phyloP scores from a whole-genome alignment of 2,888 invertebrate species.

The Ophraella communa region DNA sequence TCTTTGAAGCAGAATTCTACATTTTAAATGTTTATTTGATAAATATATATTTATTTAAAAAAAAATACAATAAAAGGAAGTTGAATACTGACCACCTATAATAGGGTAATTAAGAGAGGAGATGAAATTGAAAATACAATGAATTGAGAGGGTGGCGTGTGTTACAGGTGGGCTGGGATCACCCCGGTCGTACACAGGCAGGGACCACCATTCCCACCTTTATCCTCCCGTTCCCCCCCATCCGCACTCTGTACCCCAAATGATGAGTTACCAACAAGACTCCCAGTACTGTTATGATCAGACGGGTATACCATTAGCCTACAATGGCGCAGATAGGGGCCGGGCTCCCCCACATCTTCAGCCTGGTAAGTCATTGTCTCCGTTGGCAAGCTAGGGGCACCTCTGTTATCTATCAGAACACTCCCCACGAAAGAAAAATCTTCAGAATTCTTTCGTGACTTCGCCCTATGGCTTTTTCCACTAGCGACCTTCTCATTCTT shows the following conservation, averaged over 20 bases:
- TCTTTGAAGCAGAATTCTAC: too few species aligned
- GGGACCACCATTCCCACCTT: slow-evolving; percentile 61
- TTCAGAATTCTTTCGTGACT: slow-evolving; percentile 24
- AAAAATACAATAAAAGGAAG: slow-evolving; percentile 17
- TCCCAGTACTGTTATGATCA: slow-evolving; percentile 69
- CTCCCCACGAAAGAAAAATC: slow-evolving; percentile 25
- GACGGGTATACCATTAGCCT: slow-evolving; percentile 60
- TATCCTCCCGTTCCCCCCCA: slow-evolving; percentile 67
- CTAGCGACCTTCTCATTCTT: slow-evolving; percentile 8
- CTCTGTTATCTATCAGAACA: slow-evolving; percentile 28
- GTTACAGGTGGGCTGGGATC: slow-evolving; percentile 68
- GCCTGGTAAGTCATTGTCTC: slow-evolving; percentile 59
- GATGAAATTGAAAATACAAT: slow-evolving; percentile 23
- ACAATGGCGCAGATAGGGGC: slow-evolving; percentile 59
- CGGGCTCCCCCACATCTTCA: slow-evolving; percentile 57
- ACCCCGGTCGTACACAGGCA: slow-evolving; percentile 63
- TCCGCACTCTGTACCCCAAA: slow-evolving; percentile 61
- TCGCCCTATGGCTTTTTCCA: neutral
- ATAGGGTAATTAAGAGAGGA: slow-evolving; percentile 30
- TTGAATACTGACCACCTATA: slow-evolving; percentile 22
- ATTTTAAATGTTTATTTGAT: too few species aligned
- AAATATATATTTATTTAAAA: neutral
- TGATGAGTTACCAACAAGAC: slow-evolving; percentile 60
- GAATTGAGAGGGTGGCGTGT: slow-evolving; percentile 56
- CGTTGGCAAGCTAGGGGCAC: slow-evolving; percentile 43